phyloP scores from a whole-genome alignment of 1,140 invertebrate species.

The Zaprionus capensis region DNA sequence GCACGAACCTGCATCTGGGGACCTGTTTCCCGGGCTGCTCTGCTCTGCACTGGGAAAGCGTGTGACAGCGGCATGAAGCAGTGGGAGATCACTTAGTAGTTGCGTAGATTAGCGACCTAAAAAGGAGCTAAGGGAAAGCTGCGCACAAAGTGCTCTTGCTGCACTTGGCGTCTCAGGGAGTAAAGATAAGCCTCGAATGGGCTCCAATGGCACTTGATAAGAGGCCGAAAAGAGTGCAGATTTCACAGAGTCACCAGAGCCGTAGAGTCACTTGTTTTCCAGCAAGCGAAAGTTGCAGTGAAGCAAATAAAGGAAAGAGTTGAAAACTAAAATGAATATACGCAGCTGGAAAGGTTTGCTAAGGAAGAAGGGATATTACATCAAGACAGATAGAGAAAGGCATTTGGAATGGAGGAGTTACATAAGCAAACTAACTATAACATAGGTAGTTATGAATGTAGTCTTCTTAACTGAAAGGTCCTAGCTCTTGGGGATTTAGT shows the following conservation, averaged over 20 bases:
- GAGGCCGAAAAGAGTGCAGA: conserved; percentile 28
- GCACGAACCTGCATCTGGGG: neutral
- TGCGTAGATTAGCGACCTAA: conserved; percentile 38
- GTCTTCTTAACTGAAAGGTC: too few species aligned
- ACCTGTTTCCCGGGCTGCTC: conserved; percentile 15
- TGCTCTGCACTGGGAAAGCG: conserved; percentile 27
- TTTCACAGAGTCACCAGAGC: neutral
- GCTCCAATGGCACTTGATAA: conserved; percentile 2
- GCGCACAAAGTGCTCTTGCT: conserved; percentile 26
- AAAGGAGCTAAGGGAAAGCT: conserved; percentile 50
- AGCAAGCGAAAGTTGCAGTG: neutral
- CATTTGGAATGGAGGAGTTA: too few species aligned
- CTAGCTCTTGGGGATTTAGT: neutral
- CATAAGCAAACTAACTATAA: too few species aligned
- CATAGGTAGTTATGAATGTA: too few species aligned
- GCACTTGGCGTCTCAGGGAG: conserved; percentile 1
- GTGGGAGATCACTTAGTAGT: conserved; percentile 40
- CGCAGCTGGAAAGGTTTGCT: neutral
- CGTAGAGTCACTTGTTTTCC: neutral
- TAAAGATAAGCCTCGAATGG: conserved; percentile 31
- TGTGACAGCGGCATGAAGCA: conserved; percentile 24
- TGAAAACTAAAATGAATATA: neutral
- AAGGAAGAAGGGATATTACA: neutral
- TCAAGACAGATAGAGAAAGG: neutral
- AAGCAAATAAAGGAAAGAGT: conserved; percentile 1